Percentiles rank a stretch among this genome's conserved stretches.
Conservation (phyloP, 2,888 invertebrate species). For the Caenorhabditis sp. region DNA sequence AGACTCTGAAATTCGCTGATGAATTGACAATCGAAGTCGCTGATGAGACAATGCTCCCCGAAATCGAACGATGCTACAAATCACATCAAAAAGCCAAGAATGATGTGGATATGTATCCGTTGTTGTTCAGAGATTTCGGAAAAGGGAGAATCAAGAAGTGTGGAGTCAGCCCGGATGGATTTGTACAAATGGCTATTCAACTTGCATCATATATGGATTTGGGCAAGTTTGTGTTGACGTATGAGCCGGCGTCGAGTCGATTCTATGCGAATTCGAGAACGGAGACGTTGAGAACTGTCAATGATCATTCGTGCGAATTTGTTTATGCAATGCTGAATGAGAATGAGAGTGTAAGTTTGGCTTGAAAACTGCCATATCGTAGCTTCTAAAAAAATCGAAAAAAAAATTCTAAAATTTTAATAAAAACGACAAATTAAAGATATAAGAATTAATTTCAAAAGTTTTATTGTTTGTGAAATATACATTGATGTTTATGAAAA, state of each 20-base stretch:
- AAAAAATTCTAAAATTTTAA: no score
- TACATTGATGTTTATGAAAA: no score
- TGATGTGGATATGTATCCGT: slow-evolving; percentile 58
- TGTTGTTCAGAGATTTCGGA: slow-evolving; percentile 61
- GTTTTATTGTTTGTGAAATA: no score
- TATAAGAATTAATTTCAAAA: no score
- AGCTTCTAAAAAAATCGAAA: no score
- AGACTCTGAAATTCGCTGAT: slow-evolving; percentile 48
- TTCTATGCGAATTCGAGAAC: slow-evolving; percentile 93
- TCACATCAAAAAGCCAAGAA: slow-evolving; percentile 27
- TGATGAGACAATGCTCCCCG: slow-evolving; percentile 48
- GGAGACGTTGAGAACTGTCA: slow-evolving; percentile 94
- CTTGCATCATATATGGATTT: slow-evolving; percentile 80
- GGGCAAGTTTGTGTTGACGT: slow-evolving; percentile 89
- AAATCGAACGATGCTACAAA: slow-evolving; percentile 46
- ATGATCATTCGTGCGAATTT: slow-evolving; percentile 89
- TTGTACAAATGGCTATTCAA: slow-evolving; percentile 92
- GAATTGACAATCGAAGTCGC: slow-evolving; percentile 40
- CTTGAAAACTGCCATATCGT: no score
- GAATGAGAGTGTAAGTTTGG: slow-evolving; percentile 17
- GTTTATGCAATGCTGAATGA: slow-evolving; percentile 87
- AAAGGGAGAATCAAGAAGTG: slow-evolving; percentile 86
- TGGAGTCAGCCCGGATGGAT: slow-evolving; percentile 93
- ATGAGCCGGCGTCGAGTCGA: slow-evolving; percentile 98
- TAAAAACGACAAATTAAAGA: no score